These are phyloP conservation scores for Pangasius sanitwongsei DNA, from an alignment of 2,797 vertebrate genomes.

Conservation along the genomic window DNA sequence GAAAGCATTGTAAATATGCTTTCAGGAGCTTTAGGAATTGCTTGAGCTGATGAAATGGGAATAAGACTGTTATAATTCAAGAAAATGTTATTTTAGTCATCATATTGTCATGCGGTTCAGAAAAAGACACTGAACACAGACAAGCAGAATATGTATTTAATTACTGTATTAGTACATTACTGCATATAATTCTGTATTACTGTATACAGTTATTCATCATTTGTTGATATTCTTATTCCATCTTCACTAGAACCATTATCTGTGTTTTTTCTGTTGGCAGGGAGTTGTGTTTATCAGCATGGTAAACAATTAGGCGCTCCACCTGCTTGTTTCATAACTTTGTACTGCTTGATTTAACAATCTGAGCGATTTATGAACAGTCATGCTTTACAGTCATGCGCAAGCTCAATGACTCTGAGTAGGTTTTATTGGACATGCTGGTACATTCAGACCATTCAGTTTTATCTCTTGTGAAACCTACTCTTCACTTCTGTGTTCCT, in stretches of 20 bases:
- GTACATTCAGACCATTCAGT: not conserved
- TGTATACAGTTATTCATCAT: not conserved
- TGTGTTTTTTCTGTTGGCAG: not conserved
- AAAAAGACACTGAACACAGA: not conserved
- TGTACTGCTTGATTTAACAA: constrained; percentile 20
- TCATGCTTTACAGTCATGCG: constrained; percentile 7
- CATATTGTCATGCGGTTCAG: not conserved
- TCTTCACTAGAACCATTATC: not conserved
- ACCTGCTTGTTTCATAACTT: constrained; percentile 36
- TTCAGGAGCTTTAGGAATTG: not conserved
- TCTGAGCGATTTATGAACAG: constrained; percentile 6
- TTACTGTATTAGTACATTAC: not conserved
- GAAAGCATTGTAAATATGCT: not conserved
- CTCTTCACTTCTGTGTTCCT: not conserved
- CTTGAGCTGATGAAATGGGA: not conserved
- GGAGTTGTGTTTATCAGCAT: constrained; percentile 24
- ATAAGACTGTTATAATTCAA: not conserved
- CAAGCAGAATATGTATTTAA: not conserved
- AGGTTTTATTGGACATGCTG: not conserved
- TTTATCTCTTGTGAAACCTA: not conserved
- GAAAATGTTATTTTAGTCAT: not conserved
- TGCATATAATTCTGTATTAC: not conserved
- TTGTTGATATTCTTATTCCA: not conserved
- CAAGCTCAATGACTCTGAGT: not conserved
- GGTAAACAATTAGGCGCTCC: constrained; percentile 31